Conservation (phyloP, 2,797 vertebrate species). For the Percopsis omiscomaycus region DNA sequence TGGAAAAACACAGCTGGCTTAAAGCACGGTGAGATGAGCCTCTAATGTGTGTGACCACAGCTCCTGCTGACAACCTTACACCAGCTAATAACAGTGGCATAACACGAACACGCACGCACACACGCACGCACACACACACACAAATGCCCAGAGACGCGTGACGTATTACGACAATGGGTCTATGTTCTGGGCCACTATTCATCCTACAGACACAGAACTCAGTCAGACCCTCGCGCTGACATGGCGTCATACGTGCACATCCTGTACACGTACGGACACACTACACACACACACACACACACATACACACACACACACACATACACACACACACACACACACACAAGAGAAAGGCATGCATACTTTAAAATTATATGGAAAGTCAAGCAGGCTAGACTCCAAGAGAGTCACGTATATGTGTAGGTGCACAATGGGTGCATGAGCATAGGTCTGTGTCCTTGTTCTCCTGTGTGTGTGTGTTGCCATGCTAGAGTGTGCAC, state of each 20-base stretch:
- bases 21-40: slow-evolving; percentile 67
- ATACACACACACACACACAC: slow-evolving; percentile 5
- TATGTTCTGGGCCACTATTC: no score
- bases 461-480: slow-evolving; percentile 28
- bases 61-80: slow-evolving; percentile 59
- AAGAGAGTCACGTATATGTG: slow-evolving; percentile 18
- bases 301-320: slow-evolving; percentile 17
- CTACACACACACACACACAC: slow-evolving; percentile 33
- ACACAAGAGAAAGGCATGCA: not conserved
- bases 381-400: not conserved
- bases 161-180: not conserved
- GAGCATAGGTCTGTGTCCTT: slow-evolving; percentile 23
- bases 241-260: slow-evolving; percentile 14
- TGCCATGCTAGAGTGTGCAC: slow-evolving; percentile 26
- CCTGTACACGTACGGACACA: slow-evolving; percentile 21
- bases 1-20: slow-evolving; percentile 70
- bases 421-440: slow-evolving; percentile 26
- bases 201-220: slow-evolving; percentile 3
- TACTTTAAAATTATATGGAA: not conserved
- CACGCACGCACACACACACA: slow-evolving; percentile 5
- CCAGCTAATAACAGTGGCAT: slow-evolving; percentile 47
- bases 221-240: not conserved
- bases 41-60: slow-evolving; percentile 69
- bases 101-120: slow-evolving; percentile 13
- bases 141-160: slow-evolving; percentile 4